Percentiles rank a stretch among this genome's conserved stretches.
phyloP scores from a whole-genome alignment of 1,140 invertebrate species.

The Macrobrachium rosenbergii region DNA sequence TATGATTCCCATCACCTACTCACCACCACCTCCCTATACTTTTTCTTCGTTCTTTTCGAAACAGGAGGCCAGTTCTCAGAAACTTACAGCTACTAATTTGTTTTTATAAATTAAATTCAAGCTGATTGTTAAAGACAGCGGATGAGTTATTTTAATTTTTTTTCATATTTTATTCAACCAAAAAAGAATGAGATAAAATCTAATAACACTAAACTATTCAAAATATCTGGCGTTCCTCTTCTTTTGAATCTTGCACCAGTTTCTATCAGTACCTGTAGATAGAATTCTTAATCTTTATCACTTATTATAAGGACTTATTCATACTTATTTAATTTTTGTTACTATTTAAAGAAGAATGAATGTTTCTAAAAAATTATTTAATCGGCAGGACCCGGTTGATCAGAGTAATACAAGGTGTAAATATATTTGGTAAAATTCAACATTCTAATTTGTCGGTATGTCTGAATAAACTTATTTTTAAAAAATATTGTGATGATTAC shows the following conservation, averaged over 20 bases:
- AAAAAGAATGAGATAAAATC: no score
- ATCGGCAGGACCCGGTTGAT: slow-evolving; percentile 56
- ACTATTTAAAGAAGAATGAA: slow-evolving; percentile 19
- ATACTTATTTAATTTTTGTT: slow-evolving; percentile 5
- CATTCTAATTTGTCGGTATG: slow-evolving; percentile 29
- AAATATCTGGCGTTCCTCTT: no score
- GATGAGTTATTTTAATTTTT: no score
- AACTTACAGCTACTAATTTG: no score
- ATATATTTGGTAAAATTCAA: neutral
- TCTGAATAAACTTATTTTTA: slow-evolving; percentile 42
- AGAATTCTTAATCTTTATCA: no score
- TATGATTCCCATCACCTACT: neutral
- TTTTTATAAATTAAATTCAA: no score
- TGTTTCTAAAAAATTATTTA: slow-evolving; percentile 20
- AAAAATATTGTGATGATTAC: neutral
- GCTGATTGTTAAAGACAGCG: no score
- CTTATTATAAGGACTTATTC: neutral
- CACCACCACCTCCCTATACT: neutral
- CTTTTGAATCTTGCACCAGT: no score
- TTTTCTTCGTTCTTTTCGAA: neutral
- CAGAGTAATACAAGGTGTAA: neutral
- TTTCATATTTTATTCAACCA: no score
- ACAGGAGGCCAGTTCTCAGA: no score
- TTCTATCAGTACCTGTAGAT: no score
- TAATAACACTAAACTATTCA: no score